These are phyloP conservation scores for Anarrhichthys ocellatus DNA, from an alignment of 2,113 vertebrate species.

Conservation along the genomic window DNA sequence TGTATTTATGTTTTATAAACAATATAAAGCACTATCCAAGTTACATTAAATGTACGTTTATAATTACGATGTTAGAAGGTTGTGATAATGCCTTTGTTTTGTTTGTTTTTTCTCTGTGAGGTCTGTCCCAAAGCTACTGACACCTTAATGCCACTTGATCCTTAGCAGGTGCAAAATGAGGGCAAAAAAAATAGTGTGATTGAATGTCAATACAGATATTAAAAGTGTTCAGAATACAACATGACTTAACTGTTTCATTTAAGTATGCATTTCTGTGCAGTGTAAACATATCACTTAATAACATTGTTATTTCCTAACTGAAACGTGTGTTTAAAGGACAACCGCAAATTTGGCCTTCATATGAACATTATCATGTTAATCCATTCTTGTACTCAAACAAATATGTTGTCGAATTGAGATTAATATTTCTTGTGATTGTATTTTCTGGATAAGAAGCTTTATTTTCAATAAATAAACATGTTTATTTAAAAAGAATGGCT, in stretches of 20 bases:
- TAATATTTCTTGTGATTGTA: conserved; percentile 59
- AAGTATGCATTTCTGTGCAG: conserved; percentile 47
- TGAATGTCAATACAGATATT: conserved; percentile 69
- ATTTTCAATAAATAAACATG: conserved; percentile 76
- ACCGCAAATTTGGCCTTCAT: conserved; percentile 36
- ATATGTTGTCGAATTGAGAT: conserved; percentile 41
- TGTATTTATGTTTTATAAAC: conserved; percentile 84
- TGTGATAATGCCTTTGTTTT: conserved; percentile 70
- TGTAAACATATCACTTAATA: conserved; percentile 52
- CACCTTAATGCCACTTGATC: conserved; percentile 73
- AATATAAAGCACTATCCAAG: conserved; percentile 77
- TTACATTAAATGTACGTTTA: conserved; percentile 79
- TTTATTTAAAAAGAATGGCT: conserved; percentile 50
- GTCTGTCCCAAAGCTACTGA: conserved; percentile 82
- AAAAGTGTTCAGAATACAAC: conserved; percentile 52
- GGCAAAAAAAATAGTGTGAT: conserved; percentile 18
- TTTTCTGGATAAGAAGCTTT: conserved; percentile 67
- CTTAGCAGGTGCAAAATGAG: conserved; percentile 49
- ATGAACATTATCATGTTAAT: conserved; percentile 30
- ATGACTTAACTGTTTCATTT: conserved; percentile 55
- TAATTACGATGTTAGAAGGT: conserved; percentile 70
- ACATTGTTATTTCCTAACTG: conserved; percentile 19
- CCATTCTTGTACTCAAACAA: conserved; percentile 45
- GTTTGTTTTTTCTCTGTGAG: conserved; percentile 77
- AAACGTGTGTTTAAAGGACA: conserved; percentile 64